Evolutionary conservation across 2,888 invertebrate genomes (phyloP), one percentile per base, ranked within the genome.

Genomic region (Drosophila hawaiiensis): DNA sequence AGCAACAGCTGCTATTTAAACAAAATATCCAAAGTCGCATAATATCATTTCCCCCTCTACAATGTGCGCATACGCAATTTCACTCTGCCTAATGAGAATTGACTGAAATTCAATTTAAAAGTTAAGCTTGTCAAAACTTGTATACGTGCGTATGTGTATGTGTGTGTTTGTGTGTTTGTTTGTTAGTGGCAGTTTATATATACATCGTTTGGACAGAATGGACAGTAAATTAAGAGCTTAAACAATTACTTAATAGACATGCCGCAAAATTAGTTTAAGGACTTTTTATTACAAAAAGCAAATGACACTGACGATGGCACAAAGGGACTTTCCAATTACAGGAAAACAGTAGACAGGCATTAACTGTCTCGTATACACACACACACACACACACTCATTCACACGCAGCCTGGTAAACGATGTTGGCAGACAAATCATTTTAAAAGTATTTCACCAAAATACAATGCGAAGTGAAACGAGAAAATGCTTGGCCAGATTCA

Each of bases 161-260:
- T 62, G 35, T 53, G 37, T 28, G 43, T 54, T 14, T 53, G 55
- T 28, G 43, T 50, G 53, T 41, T 10, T 10, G 41, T 37, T 25
- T 22, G 25, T 16, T 47, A 16, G 22, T 49, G 61, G 25, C 39
- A 54, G 56, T 52, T 52, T 63, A 37, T 49, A 7, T 43, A 56
- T 14, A 22, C 59, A 10, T 43, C 56, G 53, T 65, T 33, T 35
- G 43, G 41, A 61, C 33, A n/a, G 55, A 43, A 52, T 67, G 55
- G 52, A 35, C 65, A 72, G 78, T 82, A 78, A 84, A 84, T 90
- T 85, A 89, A 91, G 73, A 83, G 84, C 83, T 91, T 89, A 83
- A 91, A 69, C 84, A 91, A 91, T 91, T 90, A 88, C 80, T 83
- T 84, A 88, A 82, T 80, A 84, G 81, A 89, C 84, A 80, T 81